Evolutionary conservation across 2,797 vertebrate species (phyloP), one percentile per base, ranked within the genome.

Genomic region (Philypnodon macrostomus): DNA sequence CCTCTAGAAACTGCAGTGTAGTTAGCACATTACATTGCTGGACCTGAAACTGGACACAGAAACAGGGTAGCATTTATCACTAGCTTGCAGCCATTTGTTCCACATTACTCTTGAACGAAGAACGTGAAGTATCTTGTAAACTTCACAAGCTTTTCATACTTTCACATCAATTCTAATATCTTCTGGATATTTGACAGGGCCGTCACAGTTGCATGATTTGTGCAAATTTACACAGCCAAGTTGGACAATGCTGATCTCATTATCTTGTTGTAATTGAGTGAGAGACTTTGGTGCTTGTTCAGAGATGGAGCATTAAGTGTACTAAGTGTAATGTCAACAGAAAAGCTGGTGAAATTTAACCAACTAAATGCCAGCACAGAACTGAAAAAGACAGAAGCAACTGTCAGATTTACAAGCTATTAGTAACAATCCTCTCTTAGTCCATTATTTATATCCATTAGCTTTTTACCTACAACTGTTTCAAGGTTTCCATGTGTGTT

Each of bases 281-380:
- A 46, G 41, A 36, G 47, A 39, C 44, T 63, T 58, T 36, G 1
- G 4, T 26, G 56, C 42, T 39, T 41, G 23, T 48, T 49, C 60
- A 58, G 58, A 58, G 60, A 71, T 47, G 48, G 62, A 52, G 47
- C 63, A 56, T 59, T 59, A 53, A 68, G 63, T 58, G 40, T 41
- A 50, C 67, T 69, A 56, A 60, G 63, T 77, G 30, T 66, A 68
- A 67, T 77, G 65, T 78, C 53, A 79, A 70, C 61, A 65, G 15
- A 59, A 54, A 39, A 13, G 23, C 56, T 55, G 67, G 64, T 67
- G 70, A 79, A 70, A 47, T 46, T 19, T 48, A 42, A 14, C 66
- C 49, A 34, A 47, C 67, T 61, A n/a, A n/a, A n/a, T n/a, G 50
- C 32, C 58, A 30, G 63, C 57, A 57, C 46, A 23, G 52, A 27